These are phyloP conservation scores for Scelioninae gen. 1 DNA, from an alignment of 2,888 invertebrate genomes.

Conservation along the genomic window DNA sequence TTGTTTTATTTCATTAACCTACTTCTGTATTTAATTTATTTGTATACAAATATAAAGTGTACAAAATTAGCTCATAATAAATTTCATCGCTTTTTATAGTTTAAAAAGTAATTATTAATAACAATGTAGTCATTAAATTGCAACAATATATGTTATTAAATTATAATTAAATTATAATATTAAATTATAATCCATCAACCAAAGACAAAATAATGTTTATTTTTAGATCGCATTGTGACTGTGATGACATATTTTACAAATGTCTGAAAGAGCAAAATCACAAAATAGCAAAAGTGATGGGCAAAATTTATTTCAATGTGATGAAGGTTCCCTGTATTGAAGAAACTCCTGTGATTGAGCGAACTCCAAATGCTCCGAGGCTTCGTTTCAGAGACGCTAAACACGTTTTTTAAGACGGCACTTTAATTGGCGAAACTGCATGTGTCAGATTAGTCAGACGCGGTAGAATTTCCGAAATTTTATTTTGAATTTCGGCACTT, in stretches of 20 bases:
- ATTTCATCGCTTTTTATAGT: background rate
- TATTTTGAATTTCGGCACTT: conserved; percentile 58
- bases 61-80: background rate
- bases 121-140: no score
- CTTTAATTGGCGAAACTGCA: conserved; percentile 1
- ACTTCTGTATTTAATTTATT: background rate
- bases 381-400: conserved; percentile 67
- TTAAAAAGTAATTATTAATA: background rate
- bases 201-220: background rate
- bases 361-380: conserved; percentile 44
- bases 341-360: conserved; percentile 80
- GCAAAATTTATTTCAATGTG: conserved; percentile 93
- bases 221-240: conserved; percentile 91
- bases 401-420: conserved; percentile 67
- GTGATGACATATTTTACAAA: conserved; percentile 92
- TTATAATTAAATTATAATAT: background rate
- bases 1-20: no score
- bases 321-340: conserved; percentile 91
- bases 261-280: conserved; percentile 91
- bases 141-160: no score
- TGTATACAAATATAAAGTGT: no score
- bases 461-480: conserved; percentile 65
- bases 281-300: conserved; percentile 90
- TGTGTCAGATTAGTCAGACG: conserved; percentile 21
- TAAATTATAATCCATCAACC: background rate